Base-by-base conservation (phyloP, 2,888 invertebrate genomes). In the Antitype chi region DNA sequence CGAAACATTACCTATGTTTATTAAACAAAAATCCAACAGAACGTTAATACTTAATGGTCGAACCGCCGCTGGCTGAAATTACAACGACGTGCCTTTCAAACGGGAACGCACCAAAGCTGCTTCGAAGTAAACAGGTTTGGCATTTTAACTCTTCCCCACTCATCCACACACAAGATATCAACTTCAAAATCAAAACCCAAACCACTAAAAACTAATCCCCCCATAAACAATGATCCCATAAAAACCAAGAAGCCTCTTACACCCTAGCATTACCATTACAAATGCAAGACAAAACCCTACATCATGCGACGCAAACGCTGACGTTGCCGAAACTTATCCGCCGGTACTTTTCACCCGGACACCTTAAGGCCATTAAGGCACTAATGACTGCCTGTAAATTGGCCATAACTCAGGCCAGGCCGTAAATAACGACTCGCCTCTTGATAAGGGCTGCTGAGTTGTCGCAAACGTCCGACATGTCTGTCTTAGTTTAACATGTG, bases 341-440 rank as follows among this genome's bases (percentile, higher is more conserved):
- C 86, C 91, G 91, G 92, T 94, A 94, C 95, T 96, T 96, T 94
- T 88, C 88, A 89, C 88, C 93, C 94, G 93, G 95, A 95, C 96
- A 96, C 96, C 96, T 96, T 95, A 87, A 92, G 94, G 94, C 95
- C 96, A 96, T 96, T 96, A 96, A 94, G 95, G 94, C 93, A 93
- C 90, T 96, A 96, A 96, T 96, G 96, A 96, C 96, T 96, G 94
- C 91, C 95, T 96, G 96, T 95, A 96, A 96, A 96, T 96, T 96
- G 96, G 96, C 96, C 95, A 95, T 96, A 96, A 96, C 93, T 96
- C 96, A 96, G 95, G 89, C 90, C 87, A 85, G 90, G 92, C 93
- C 94, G 94, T 96, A 96, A 96, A 96, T 96, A 96, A 96, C 95
- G 88, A 92, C 90, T 89, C 89, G 90, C 75, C 90, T 91, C 91